Evolutionary conservation across 2,113 vertebrate species (phyloP), one percentile per base, ranked within the genome.

Genomic region (Notiomystis cincta): DNA sequence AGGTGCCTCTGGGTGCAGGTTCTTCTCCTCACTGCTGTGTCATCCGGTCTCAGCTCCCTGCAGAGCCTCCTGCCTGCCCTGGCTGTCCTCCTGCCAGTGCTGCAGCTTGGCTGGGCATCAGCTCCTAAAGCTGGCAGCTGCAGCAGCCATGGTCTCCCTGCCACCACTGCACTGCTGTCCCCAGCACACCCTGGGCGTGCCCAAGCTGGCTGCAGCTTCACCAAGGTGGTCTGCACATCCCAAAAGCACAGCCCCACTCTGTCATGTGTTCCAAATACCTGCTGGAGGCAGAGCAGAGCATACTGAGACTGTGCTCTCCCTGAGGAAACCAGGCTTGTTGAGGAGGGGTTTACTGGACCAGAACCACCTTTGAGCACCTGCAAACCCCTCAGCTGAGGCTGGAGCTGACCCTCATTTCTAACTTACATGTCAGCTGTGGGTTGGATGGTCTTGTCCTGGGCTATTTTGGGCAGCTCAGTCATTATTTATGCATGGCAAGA

Each of bases 1-100:
- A 71, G 80, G 71, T 89, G 82, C 92, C 93, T 93, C 88, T 78
- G 72, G 85, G 76, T 86, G 87, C 84, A 94, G 51, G 65, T 84
- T 30, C 18, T 62, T 77, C 83, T 94, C 27, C 48, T 79, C 67
- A 81, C 33, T 5, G 5, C 51, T 60, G 30, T 31, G 25, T 85
- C 48, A 71, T 7, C 3, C 0, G 0, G 48, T n/a, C 78, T 93
- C 66, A 70, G 38, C 13, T 92, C 62, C 53, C 58, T 57, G 81
- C 73, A 6, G 3, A 91, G 14, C 30, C 57, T 87, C 47, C 33
- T 69, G 42, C 44, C 42, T 70, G 62, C 51, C 65, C 10, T 57
- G 70, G 28, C 50, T 83, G 70, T 38, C 54, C 24, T 89, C 47
- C 78, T 87, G 82, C 31, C 35, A 47, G 3, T 0, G 7, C 62